Base-by-base conservation (phyloP, 2,888 invertebrate species). In the Troilus luridus region DNA sequence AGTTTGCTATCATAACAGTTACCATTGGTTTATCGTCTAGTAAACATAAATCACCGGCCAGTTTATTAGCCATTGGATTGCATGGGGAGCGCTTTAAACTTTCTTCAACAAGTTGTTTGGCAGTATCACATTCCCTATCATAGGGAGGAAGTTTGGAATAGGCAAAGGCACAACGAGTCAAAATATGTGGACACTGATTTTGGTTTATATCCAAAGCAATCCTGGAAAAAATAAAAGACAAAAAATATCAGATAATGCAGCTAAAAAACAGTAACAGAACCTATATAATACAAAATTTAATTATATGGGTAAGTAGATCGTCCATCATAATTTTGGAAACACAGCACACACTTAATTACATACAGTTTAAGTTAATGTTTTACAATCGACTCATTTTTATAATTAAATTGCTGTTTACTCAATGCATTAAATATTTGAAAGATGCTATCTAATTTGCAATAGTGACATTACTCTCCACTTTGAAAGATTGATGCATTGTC, bases 51-150 rank as follows among this genome's bases (percentile, higher is more conserved):
- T 91, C 89, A 12, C 77, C 92, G 21, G 85, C 62, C 14, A 91
- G 58, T 58, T 90, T 91, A 81, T 91, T 90, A 11, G 88, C 90
- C 92, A 92, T 92, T 77, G 89, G n/a, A 88, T 92, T 92, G 17
- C 62, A 56, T 27, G 92, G 92, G 58, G 92, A 91, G 88, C 88
- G 89, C n/a, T 91, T 72, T 27, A 92, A 62, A 27, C 90, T 91
- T 88, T 91, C 90, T 27, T 91, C 88, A 17, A 92, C 72, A 19
- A 92, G 88, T 14, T 91, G 88, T 62, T 81, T 88, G 12, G 91
- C 91, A 6, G 88, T 64, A 9, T 91, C 77, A 17, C 77, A 54
- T 21, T 92, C 91, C 67, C 77, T 27, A 59, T 81, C 64, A 19
- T 88, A 58, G 2, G n/a, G 88, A 10, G 92, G 92, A 17, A 92